These are phyloP conservation scores for Lycaon pictus DNA, from an alignment of 2,113 vertebrate genomes.

Conservation along the genomic window DNA sequence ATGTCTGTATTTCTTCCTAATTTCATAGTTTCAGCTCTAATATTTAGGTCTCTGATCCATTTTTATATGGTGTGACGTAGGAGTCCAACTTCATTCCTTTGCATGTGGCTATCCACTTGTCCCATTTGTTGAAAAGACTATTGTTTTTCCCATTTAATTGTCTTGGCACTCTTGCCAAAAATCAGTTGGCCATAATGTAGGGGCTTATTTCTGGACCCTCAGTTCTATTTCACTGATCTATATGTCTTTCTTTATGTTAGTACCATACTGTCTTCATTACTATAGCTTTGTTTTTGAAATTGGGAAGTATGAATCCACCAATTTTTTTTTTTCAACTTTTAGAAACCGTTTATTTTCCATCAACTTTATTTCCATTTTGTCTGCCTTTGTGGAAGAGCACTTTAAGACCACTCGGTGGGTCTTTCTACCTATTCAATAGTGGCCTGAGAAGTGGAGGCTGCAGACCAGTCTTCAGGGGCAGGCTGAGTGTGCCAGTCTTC, in stretches of 20 bases:
- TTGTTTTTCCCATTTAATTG: background rate
- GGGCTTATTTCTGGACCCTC: background rate
- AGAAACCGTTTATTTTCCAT: background rate
- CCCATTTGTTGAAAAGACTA: background rate
- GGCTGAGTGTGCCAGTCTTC: background rate
- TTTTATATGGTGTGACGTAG: background rate
- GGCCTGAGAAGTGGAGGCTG: background rate
- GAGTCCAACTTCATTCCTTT: background rate
- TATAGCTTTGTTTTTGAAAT: background rate
- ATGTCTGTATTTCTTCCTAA: background rate
- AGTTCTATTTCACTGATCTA: background rate
- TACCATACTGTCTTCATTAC: background rate
- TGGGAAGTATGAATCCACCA: background rate
- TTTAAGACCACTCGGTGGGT: background rate
- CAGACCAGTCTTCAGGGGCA: background rate
- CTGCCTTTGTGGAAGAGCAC: background rate
- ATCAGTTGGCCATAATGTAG: background rate
- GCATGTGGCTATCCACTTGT: background rate
- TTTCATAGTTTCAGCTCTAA: background rate
- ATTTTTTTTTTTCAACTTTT: background rate
- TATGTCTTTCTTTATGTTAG: background rate
- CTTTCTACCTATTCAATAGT: background rate
- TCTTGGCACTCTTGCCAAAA: background rate
- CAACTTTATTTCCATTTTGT: background rate
- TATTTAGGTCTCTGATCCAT: background rate